Conservation (phyloP, 2,888 invertebrate species). For the Lamellibrachia satsuma region DNA sequence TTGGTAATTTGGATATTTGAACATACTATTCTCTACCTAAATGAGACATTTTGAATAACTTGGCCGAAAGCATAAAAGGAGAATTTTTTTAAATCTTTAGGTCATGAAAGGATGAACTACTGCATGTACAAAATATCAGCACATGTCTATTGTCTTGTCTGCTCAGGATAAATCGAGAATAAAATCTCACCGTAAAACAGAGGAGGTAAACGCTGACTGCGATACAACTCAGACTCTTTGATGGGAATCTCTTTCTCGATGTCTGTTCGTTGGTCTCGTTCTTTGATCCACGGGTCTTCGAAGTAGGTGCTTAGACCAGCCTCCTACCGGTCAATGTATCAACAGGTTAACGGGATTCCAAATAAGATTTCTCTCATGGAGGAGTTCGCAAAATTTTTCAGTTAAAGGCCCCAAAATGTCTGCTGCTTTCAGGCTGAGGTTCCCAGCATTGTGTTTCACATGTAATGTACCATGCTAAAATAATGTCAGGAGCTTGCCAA, state of each 20-base stretch:
- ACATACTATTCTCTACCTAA: neutral
- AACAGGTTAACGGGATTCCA: neutral
- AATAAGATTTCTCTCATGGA: neutral
- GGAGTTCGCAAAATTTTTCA: neutral
- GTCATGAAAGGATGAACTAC: neutral
- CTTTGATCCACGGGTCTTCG: constrained; percentile 62
- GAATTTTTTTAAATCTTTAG: neutral
- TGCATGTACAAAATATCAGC: neutral
- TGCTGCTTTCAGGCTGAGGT: neutral
- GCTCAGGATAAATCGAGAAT: neutral
- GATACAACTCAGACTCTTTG: constrained; percentile 60
- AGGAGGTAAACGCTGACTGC: constrained; percentile 52
- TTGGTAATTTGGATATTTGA: neutral
- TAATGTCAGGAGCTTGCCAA: neutral
- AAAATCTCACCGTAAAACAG: constrained; percentile 57
- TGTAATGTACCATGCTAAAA: neutral
- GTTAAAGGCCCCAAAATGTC: neutral
- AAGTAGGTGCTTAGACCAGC: constrained; percentile 62
- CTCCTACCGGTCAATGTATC: constrained; percentile 48
- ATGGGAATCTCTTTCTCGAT: constrained; percentile 59
- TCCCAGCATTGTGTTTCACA: neutral
- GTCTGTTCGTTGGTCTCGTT: constrained; percentile 57
- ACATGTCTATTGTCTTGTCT: neutral
- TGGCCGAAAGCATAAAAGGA: neutral
- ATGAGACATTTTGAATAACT: too few relatives aligned